A percentile compares a stretch with the other conserved stretches of the same genome.
phyloP scores from a whole-genome alignment of 2,797 vertebrate species.

The Chlorospingus flavigularis region DNA sequence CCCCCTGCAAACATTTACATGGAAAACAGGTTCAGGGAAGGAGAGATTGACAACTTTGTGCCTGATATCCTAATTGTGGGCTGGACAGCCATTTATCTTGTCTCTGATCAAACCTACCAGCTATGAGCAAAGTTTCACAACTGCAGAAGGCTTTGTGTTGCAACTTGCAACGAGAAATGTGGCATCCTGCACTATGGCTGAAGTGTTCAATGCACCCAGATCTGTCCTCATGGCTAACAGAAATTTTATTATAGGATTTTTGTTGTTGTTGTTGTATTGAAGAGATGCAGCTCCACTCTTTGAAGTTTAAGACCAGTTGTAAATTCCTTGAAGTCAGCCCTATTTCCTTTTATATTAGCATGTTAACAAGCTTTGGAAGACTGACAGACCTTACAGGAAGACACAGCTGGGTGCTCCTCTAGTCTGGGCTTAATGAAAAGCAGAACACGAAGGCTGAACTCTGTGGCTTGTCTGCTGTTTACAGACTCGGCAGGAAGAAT shows the following conservation, averaged over 20 bases:
- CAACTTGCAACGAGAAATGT: conserved; percentile 23
- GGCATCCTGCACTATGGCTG: neutral
- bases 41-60: neutral
- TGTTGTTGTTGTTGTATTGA: conserved; percentile 21
- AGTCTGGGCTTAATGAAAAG: conserved; percentile 78
- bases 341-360: conserved; percentile 81
- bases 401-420: conserved; percentile 79
- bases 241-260: conserved; percentile 39
- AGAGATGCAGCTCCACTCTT: conserved; percentile 69
- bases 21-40: conserved; percentile 50
- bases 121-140: conserved; percentile 49
- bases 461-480: conserved; percentile 72
- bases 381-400: conserved; percentile 78
- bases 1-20: conserved; percentile 5
- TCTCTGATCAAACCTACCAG: conserved; percentile 43
- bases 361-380: conserved; percentile 83
- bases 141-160: conserved; percentile 11
- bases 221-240: neutral
- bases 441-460: conserved; percentile 63
- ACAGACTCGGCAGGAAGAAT: conserved; percentile 74
- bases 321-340: conserved; percentile 80
- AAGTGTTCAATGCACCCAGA: neutral
- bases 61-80: conserved; percentile 30
- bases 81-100: conserved; percentile 44
- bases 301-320: conserved; percentile 83